Conservation (phyloP, 2,113 vertebrate species). For the Formicarius rufipectus region DNA sequence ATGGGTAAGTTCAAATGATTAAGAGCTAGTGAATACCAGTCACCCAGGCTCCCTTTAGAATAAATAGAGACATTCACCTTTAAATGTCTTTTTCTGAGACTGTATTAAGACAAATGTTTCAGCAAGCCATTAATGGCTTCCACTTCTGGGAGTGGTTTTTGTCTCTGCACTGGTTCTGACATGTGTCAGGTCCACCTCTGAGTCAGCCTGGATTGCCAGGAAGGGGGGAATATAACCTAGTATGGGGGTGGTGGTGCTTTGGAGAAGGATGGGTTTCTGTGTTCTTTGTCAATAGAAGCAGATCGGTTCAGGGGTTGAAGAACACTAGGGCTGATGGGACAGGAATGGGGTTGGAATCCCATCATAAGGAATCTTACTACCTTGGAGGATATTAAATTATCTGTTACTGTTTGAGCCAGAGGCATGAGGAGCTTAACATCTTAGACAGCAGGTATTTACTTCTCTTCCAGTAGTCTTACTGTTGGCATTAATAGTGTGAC, state of each 20-base stretch:
- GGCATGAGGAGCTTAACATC: not conserved
- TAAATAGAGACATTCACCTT: not conserved
- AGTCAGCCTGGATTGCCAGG: not conserved
- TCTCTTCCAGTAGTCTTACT: not conserved
- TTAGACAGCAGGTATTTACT: not conserved
- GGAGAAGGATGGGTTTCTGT: not conserved
- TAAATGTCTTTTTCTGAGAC: not conserved
- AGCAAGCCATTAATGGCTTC: not conserved
- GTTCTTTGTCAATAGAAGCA: not conserved
- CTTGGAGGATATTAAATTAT: not conserved
- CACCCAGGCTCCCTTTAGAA: not conserved
- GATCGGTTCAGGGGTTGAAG: not conserved
- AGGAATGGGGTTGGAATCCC: not conserved
- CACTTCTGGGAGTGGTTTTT: no score
- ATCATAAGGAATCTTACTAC: not conserved
- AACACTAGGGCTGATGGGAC: not conserved
- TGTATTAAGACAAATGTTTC: not conserved
- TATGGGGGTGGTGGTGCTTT: rapidly evolving
- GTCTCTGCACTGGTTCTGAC: not conserved
- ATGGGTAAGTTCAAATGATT: not conserved
- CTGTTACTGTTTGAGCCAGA: not conserved
- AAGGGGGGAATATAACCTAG: not conserved
- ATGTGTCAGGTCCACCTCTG: not conserved
- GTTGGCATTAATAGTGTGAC: not conserved
- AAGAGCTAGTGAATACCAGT: not conserved